Base-by-base conservation (phyloP, 2,113 vertebrate species). In the Balaenoptera acutorostrata region DNA sequence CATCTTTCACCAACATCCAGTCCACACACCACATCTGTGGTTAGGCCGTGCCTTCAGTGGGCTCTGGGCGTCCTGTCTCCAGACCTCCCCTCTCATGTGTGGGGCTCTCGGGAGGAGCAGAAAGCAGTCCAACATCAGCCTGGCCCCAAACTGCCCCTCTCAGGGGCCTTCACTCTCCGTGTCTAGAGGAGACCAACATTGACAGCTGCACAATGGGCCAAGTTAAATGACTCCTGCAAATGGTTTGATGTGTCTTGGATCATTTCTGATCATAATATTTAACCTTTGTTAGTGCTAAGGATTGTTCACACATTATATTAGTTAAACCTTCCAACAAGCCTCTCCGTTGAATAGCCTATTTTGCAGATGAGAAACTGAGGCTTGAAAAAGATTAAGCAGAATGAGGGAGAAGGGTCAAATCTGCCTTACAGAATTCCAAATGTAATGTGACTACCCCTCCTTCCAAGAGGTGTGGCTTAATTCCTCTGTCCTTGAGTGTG, bases 121-220 rank as follows among this genome's bases (percentile, higher is more conserved):
- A 18, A 52, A 64, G 33, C 59, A 74, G 44, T 14, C 36, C 8
- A 31, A 78, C 5, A 4, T 31, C 59, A 36, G 6, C 25, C 63
- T 14, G n/a, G 55, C 10, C 39, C 31, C 49, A 29, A 3, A 49
- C 0, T 0, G 9, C 59, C 6, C 46, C 55, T 57, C 8, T 9
- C 20, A 17, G 64, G 3, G 71, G 21, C 25, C n/a, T 9, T 59
- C 21, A 1, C n/a, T 21, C 71, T 9, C 17, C 7, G 6, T 29
- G 8, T 44, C 93, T 61, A 31, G 20, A 39, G 31, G 85, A 74
- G 31, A 41, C 23, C 49, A 31, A 36, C 17, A 9, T 5, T 0
- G 11, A 39, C 15, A n/a, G 64, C 41, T 3, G 0, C 6, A 4
- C 3, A 5, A 14, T 0, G 39, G 18, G 4, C 66, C 66, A 15